Base-by-base conservation (phyloP, 2,797 vertebrate species). In the Girardinus metallicus region DNA sequence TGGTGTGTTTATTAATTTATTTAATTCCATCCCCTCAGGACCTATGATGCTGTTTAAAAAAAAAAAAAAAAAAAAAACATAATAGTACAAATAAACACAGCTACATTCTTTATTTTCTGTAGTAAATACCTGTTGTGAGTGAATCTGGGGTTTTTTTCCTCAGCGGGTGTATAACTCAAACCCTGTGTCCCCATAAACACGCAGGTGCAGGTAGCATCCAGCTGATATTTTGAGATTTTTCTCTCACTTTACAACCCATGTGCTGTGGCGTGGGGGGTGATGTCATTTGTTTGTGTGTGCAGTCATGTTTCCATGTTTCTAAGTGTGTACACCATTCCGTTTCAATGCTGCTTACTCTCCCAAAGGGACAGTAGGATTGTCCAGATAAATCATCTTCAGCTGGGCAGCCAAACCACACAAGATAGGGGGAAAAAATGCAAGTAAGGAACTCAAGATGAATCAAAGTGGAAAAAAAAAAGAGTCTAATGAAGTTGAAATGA, bases 341-440 rank as follows among this genome's bases (percentile, higher is more conserved):
- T 83, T 85, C 81, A 76, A 86, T 90, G 85, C 91, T 71, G 74
- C 80, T 68, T 76, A 46, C 74, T 75, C 57, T 93, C 94, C 91
- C 92, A 89, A 82, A 91, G 91, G 92, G 88, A 80, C 76, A 46
- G 87, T 86, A 66, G 85, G 83, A 90, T 91, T 92, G 92, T 93
- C 90, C 85, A 88, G 83, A 92, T 92, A 90, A 92, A 93, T 94
- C 88, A 93, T 89, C 83, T 84, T 94, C 92, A 92, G 86, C 51
- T 83, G 89, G 73, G 80, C 71, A 90, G 77, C 81, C 76, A 77
- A 79, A 90, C 79, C 82, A 83, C 88, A 91, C 83, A 85, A 76
- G 71, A 53, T 74, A 75, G 83, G 15, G 79, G 51, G 47, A 23
- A 49, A 71, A 51, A 74, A 74, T n/a, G 75, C 57, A 80, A 47